Evolutionary conservation across 2,797 vertebrate genomes (phyloP), one percentile per base, ranked within the genome.

Genomic region (Sebastes hubbsi): DNA sequence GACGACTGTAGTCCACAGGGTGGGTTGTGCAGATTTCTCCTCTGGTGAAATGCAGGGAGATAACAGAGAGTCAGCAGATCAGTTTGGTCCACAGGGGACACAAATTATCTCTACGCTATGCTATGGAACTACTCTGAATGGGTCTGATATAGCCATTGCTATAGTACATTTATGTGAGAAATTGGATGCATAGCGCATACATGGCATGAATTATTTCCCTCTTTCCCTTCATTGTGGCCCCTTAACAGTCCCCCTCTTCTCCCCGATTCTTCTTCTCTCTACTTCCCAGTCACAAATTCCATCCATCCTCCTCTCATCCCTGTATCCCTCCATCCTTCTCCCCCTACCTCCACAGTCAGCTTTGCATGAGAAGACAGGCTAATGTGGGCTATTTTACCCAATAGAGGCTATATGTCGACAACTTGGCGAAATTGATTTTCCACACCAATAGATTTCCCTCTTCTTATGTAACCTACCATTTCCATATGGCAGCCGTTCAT

Each of bases 381-480:
- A 94, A 94, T 91, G 81, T 80, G 68, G 71, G 80, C 90, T 88
- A 86, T 91, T 95, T 93, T 84, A 93, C 87, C 92, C 72, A 83
- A 92, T 80, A 72, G 62, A 84, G 86, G 83, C 85, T 88, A 69
- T 88, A 89, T 80, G 83, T 93, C 75, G 77, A 85, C 83, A 36
- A 93, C 81, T 86, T 67, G 88, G 87, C 8, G 14, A 91, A 94
- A 94, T 91, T 92, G 93, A 94, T 95, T 95, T 95, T 95, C 92
- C 88, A 88, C 93, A 83, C 84, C 84, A 87, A 86, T 88, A 80
- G 87, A 88, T 93, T 69, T 60, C 66, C 66, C 84, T 8, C 88
- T 83, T 87, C 88, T 87, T 74, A 82, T 60, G 24, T 77, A 87
- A 84, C 90, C 56, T 78, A 88, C 78, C 63, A 84, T 84, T 85